Percentiles rank a stretch among this genome's conserved stretches.
These are phyloP conservation scores for Synergus laeviventris DNA, from an alignment of 2,888 invertebrate genomes.

Conservation along the genomic window DNA sequence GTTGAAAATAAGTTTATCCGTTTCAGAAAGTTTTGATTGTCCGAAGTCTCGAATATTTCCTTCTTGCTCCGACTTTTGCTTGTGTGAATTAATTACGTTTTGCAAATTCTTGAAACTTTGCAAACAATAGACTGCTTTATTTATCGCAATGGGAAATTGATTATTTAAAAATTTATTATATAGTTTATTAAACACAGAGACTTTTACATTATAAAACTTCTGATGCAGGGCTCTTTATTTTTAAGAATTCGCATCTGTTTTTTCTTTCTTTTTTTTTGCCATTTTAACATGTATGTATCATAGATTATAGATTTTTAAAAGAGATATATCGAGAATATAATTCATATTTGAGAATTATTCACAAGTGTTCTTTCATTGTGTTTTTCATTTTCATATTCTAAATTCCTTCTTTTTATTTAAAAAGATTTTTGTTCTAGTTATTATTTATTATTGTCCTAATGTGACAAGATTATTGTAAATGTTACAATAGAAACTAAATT, in stretches of 20 bases:
- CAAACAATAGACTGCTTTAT: neutral
- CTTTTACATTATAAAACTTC: conserved; percentile 22
- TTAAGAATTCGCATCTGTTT: conserved; percentile 19
- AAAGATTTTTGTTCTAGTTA: neutral
- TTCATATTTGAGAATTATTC: conserved; percentile 37
- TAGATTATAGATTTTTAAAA: conserved; percentile 38
- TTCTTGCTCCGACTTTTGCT: neutral
- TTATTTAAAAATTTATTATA: neutral
- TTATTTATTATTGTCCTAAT: neutral
- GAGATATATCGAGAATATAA: conserved; percentile 37
- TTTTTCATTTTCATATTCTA: neutral
- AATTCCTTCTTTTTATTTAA: conserved; percentile 4
- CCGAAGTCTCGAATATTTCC: conserved; percentile 2
- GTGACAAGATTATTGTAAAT: neutral
- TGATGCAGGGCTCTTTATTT: conserved; percentile 22
- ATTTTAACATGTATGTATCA: conserved; percentile 35
- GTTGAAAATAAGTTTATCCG: conserved; percentile 16
- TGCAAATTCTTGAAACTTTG: neutral
- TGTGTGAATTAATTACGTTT: neutral
- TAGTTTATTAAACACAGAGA: neutral
- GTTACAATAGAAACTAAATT: neutral
- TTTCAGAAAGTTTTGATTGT: conserved; percentile 25
- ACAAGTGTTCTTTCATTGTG: conserved; percentile 13
- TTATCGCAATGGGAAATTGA: neutral
- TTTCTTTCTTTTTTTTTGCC: conserved; percentile 19